Evolutionary conservation across 2,113 vertebrate species (phyloP).

Genomic region (Takifugu bimaculatus): DNA sequence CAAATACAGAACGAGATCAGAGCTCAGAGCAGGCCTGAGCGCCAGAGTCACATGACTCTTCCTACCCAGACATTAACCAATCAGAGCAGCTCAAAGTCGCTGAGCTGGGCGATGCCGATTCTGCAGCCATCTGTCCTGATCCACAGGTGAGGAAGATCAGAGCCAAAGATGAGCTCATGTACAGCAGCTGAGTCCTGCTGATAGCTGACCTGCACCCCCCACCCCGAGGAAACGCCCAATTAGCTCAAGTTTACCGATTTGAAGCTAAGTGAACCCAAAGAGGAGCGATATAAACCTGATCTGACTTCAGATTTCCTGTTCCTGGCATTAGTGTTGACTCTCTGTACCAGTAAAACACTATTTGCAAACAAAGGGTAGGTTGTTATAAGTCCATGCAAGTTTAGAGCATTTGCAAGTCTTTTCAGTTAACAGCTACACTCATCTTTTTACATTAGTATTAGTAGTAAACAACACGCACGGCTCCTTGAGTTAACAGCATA

Average conservation of each 20-base stretch:
- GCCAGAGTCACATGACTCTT: constrained; percentile 1
- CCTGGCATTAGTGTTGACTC: neutral
- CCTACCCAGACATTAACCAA: constrained; percentile 38
- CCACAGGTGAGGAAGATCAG: constrained; percentile 28
- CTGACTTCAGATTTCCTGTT: neutral
- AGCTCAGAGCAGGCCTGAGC: neutral
- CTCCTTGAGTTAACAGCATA: too few relatives aligned
- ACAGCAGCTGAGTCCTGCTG: constrained; percentile 21
- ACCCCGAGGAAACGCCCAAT: neutral
- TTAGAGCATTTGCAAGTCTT: constrained; percentile 79
- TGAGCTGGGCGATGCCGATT: constrained; percentile 45
- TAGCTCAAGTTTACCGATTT: too few relatives aligned
- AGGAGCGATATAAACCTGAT: too few relatives aligned
- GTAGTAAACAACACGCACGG: too few relatives aligned
- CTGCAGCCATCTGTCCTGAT: constrained; percentile 64
- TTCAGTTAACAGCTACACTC: constrained; percentile 72
- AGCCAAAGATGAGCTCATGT: constrained; percentile 38
- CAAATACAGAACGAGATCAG: constrained; percentile 53
- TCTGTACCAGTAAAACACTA: constrained; percentile 9
- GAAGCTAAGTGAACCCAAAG: too few relatives aligned
- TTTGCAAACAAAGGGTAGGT: constrained; percentile 69
- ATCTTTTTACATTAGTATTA: too few relatives aligned
- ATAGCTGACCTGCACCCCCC: constrained; percentile 15
- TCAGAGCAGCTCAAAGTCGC: constrained; percentile 30
- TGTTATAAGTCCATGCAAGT: constrained; percentile 72